Evolutionary conservation across 2,888 invertebrate genomes (phyloP), one percentile per base, ranked within the genome.

Genomic region (Ornithoptera priamus): DNA sequence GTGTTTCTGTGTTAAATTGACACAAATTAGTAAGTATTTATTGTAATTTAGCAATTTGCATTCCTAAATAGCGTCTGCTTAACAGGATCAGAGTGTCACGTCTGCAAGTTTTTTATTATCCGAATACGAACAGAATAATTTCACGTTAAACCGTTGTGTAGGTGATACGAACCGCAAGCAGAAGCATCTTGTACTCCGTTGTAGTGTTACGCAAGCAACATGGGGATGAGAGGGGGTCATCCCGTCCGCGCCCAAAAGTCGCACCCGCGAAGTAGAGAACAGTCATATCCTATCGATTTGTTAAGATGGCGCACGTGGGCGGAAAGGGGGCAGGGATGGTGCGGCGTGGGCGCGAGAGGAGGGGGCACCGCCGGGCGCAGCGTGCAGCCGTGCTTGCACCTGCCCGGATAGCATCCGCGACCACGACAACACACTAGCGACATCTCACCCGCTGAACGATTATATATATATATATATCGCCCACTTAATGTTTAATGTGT

Each of bases 211-310:
- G 86, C 85, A 89, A 89, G 86, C 85, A 85, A 85, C 4, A 53
- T 8, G 53, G 53, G 53, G 8, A 85, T 83, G 85, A 76, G 89
- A 62, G 88, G 70, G 88, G 90, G 90, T 91, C 90, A 90, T 86
- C 87, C 84, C 81, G 88, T 87, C 88, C 87, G 87, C 90, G 84
- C 90, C 92, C 89, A 87, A 92, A 92, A 90, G 90, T 90, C 87
- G 87, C 85, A 87, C 85, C 85, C 89, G 89, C 89, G 88, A 89
- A 88, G 88, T 90, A 87, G 90, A 91, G 92, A 92, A 92, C 90
- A 92, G 92, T 93, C 92, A 93, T 92, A 93, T 93, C 92, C 93
- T 93, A 93, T 93, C 93, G 93, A 93, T 93, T 93, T 93, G 93
- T 93, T 92, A 93, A 93, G 93, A 93, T 90, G 93, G 92, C 89